phyloP scores from a whole-genome alignment of 2,888 invertebrate genomes.

The Tachina lurida region DNA sequence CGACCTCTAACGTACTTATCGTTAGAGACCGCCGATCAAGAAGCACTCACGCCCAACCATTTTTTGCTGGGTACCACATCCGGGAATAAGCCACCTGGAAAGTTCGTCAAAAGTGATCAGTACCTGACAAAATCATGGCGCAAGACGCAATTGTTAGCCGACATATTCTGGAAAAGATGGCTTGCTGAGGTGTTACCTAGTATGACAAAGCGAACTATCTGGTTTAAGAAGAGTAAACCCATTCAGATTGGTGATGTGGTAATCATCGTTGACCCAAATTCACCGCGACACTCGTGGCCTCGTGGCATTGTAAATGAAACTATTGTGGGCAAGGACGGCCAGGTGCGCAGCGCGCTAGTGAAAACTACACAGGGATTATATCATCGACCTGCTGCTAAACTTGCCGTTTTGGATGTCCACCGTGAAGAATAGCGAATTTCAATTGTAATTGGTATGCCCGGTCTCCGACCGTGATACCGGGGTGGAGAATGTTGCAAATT shows the following conservation, averaged over 20 bases:
- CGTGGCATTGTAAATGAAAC: neutral
- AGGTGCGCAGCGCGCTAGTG: too few species aligned
- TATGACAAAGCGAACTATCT: conserved; percentile 14
- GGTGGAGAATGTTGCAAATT: too few species aligned
- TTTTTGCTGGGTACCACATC: conserved; percentile 2
- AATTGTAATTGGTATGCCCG: too few species aligned
- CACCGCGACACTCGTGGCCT: conserved; percentile 5
- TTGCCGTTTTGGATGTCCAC: too few species aligned
- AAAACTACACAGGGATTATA: too few species aligned
- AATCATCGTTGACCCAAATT: conserved; percentile 9
- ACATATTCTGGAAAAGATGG: conserved; percentile 16
- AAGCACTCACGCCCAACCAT: conserved; percentile 15
- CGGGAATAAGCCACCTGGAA: conserved; percentile 10
- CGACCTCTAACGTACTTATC: conserved; percentile 5
- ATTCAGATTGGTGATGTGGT: neutral
- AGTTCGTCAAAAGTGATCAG: conserved; percentile 1
- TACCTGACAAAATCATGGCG: conserved; percentile 21
- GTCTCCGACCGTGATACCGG: too few species aligned
- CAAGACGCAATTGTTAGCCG: conserved; percentile 4
- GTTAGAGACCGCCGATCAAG: neutral
- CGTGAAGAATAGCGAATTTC: too few species aligned
- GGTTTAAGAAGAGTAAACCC: neutral
- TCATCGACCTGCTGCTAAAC: too few species aligned
- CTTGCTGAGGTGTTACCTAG: neutral
- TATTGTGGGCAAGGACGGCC: too few species aligned